Evolutionary conservation across 2,113 vertebrate genomes (phyloP).

Genomic region (Antechinus flavipes): DNA sequence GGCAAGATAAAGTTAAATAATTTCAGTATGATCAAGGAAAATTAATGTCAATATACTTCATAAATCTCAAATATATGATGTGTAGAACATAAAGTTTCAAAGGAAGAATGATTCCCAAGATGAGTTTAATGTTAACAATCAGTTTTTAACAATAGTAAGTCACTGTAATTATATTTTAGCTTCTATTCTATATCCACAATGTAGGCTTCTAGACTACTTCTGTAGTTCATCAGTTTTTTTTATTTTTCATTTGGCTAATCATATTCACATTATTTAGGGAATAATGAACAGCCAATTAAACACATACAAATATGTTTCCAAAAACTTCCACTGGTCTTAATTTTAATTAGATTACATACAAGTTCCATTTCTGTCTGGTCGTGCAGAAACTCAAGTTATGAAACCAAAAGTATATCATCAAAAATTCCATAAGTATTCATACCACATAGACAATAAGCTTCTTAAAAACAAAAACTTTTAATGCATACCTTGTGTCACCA

Average conservation of each 20-base stretch:
- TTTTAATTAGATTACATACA: slow-evolving; percentile 35
- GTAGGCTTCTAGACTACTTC: neutral
- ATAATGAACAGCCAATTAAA: slow-evolving; percentile 40
- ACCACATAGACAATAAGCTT: neutral
- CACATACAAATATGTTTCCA: slow-evolving; percentile 25
- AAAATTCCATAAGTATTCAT: neutral
- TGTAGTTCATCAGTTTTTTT: neutral
- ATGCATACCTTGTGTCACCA: neutral
- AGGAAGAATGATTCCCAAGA: slow-evolving; percentile 34
- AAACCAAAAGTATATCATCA: slow-evolving; percentile 5
- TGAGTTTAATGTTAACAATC: slow-evolving; percentile 18
- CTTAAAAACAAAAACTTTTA: neutral
- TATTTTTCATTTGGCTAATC: slow-evolving; percentile 30
- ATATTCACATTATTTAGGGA: neutral
- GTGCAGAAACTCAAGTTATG: slow-evolving; percentile 19
- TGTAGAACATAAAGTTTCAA: slow-evolving; percentile 25
- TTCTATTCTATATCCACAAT: slow-evolving; percentile 12
- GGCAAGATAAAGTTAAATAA: neutral
- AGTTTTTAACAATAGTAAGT: slow-evolving; percentile 2
- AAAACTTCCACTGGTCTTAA: slow-evolving; percentile 32
- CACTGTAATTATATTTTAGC: slow-evolving; percentile 9
- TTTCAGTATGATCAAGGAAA: slow-evolving; percentile 19
- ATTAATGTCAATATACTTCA: neutral
- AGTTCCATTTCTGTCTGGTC: slow-evolving; percentile 16
- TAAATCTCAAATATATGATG: neutral